phyloP scores from a whole-genome alignment of 2,888 invertebrate species.

The Idaea aversata region DNA sequence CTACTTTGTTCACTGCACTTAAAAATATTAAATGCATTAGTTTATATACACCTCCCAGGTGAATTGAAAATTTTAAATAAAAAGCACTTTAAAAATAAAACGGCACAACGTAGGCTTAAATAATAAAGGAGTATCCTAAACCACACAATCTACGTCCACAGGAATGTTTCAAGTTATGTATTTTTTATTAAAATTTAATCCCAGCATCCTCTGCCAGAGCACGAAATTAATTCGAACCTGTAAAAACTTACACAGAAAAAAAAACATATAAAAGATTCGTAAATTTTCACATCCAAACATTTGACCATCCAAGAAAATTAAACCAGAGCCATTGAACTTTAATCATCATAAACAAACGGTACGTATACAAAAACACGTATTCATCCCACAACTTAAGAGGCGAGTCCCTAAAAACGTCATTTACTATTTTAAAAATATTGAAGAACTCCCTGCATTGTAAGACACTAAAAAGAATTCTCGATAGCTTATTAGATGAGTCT shows the following conservation, averaged over 20 bases:
- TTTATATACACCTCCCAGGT: not conserved
- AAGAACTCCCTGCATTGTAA: too few species aligned
- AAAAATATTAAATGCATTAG: not conserved
- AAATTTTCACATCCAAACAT: not conserved
- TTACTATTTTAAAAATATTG: too few species aligned
- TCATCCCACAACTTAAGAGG: conserved; percentile 34
- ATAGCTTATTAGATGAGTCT: too few species aligned
- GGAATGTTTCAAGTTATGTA: conserved; percentile 22
- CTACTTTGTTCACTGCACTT: too few species aligned
- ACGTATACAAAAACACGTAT: conserved; percentile 24
- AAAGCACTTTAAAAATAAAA: conserved; percentile 15
- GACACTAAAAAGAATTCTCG: too few species aligned
- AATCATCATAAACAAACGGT: conserved; percentile 27
- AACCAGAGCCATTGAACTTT: conserved; percentile 9
- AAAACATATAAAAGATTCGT: not conserved
- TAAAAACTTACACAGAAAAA: conserved; percentile 7
- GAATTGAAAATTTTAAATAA: not conserved
- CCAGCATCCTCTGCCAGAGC: conserved; percentile 12
- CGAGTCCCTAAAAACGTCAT: too few species aligned
- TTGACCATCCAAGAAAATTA: not conserved
- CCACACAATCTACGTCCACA: conserved; percentile 19
- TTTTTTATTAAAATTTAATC: conserved; percentile 34
- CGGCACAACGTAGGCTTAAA: conserved; percentile 13
- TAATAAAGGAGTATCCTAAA: conserved; percentile 19
- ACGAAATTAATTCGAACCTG: conserved; percentile 20